Percentiles rank a stretch among this genome's conserved stretches.
These are phyloP conservation scores for Vanacampus margaritifer DNA, from an alignment of 2,113 vertebrate genomes.

Conservation along the genomic window DNA sequence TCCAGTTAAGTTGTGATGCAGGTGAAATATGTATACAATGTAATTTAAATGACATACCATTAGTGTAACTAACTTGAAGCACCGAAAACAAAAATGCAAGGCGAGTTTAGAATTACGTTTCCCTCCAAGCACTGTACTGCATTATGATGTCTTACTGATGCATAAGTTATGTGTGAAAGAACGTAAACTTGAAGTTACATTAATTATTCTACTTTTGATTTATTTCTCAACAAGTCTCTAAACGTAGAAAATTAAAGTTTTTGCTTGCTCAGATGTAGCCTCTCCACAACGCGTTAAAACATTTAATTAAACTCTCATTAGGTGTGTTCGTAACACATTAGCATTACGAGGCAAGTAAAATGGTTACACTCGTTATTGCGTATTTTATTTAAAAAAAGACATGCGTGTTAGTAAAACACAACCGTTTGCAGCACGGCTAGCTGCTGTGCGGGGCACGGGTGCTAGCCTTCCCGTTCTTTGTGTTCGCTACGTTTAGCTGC, in stretches of 20 bases:
- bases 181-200: not conserved
- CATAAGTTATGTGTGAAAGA: not conserved
- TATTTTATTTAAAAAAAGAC: no score
- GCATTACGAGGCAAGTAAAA: not conserved
- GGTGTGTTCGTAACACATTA: not conserved
- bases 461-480: conserved; percentile 62
- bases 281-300: not conserved
- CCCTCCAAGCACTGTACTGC: not conserved
- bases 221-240: not conserved
- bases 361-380: no score
- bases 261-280: conserved; percentile 45
- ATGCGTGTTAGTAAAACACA: conserved; percentile 3
- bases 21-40: not conserved
- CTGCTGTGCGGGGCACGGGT: conserved; percentile 17
- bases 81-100: not conserved
- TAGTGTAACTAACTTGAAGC: not conserved
- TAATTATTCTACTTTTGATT: not conserved
- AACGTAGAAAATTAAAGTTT: conserved; percentile 40
- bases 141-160: not conserved
- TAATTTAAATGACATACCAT: not conserved
- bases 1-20: not conserved
- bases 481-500: conserved; percentile 57
- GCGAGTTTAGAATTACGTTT: not conserved
- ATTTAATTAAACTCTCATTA: not conserved
- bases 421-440: conserved; percentile 34